A percentile compares a stretch with the other conserved stretches of the same genome.
Evolutionary conservation across 2,113 vertebrate species (phyloP).

Genomic region (Sarotherodon lohbergeri): DNA sequence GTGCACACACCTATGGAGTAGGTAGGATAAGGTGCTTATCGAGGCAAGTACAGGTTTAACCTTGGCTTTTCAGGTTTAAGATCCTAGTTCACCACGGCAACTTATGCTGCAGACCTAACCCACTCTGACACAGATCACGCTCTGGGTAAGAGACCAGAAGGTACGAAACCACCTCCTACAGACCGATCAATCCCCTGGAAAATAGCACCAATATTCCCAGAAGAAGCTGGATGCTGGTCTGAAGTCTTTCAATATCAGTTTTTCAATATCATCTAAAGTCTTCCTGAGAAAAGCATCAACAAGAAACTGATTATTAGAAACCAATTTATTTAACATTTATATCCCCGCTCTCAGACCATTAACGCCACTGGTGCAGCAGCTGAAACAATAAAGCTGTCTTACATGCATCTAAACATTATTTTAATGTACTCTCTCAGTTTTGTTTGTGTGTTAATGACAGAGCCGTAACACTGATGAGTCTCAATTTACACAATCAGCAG

Average conservation of each 20-base stretch:
- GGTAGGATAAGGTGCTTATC: not conserved
- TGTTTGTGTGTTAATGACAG: not conserved
- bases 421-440: not conserved
- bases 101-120: not conserved
- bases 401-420: not conserved
- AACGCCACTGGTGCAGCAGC: not conserved
- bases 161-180: rapidly evolving
- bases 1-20: not conserved
- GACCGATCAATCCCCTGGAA: not conserved
- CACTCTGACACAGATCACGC: no score
- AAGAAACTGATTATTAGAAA: not conserved
- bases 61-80: not conserved
- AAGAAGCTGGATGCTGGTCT: not conserved
- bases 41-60: not conserved
- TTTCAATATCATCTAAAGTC: not conserved
- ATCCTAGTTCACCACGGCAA: not conserved
- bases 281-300: not conserved
- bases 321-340: not conserved
- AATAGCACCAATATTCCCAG: not conserved
- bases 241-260: not conserved
- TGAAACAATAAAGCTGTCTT: not conserved
- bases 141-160: not conserved
- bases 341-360: not conserved
- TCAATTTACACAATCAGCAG: not conserved
- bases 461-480: not conserved